phyloP scores from a whole-genome alignment of 2,888 invertebrate species.

The Cephonodes hylas region DNA sequence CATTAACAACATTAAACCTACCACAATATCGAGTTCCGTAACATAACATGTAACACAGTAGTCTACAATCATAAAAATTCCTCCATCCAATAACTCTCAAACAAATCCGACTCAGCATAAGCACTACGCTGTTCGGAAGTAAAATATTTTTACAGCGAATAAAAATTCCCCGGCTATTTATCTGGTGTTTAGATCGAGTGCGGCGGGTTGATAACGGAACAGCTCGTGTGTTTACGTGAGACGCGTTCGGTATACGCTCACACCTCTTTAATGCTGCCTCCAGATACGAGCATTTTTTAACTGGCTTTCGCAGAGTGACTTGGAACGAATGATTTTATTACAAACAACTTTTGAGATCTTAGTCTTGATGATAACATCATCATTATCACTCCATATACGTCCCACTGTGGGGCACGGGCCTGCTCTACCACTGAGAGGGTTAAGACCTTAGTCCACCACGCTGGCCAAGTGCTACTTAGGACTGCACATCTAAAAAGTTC shows the following conservation, averaged over 20 bases:
- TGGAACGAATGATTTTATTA: background rate
- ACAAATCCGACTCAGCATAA: background rate
- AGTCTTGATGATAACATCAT: too few relatives aligned
- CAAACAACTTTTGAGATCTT: too few relatives aligned
- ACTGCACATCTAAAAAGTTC: too few relatives aligned
- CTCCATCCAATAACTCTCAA: background rate
- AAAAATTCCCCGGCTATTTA: background rate
- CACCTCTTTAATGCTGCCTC: background rate
- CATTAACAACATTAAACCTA: too few relatives aligned
- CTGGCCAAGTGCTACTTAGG: too few relatives aligned
- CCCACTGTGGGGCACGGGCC: too few relatives aligned
- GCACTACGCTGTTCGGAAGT: background rate
- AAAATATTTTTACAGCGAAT: background rate
- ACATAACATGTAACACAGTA: too few relatives aligned
- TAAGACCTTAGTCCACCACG: too few relatives aligned
- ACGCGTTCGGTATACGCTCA: background rate
- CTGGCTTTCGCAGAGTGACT: background rate
- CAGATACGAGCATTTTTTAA: background rate
- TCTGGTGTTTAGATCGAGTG: slow-evolving; percentile 10
- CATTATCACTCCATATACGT: too few relatives aligned
- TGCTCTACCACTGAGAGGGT: too few relatives aligned
- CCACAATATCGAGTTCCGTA: background rate
- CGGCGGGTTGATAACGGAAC: background rate
- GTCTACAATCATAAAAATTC: background rate
- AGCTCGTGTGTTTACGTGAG: slow-evolving; percentile 2